Conservation (phyloP, 2,888 invertebrate species). For the Empis stercorea region DNA sequence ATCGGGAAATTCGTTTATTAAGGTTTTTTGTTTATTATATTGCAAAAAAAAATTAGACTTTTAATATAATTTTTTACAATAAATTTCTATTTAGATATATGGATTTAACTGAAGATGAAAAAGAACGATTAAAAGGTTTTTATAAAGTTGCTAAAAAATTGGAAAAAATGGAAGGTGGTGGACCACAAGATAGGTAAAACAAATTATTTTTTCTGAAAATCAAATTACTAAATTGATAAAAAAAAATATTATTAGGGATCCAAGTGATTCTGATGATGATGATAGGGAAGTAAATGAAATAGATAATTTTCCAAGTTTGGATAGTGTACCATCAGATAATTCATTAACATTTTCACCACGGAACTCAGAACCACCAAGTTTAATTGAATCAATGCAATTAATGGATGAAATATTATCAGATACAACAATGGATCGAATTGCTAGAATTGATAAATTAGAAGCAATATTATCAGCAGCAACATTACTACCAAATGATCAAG, state of each 20-base stretch:
- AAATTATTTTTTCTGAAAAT: not conserved
- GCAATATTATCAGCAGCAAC: slow-evolving; percentile 73
- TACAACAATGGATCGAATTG: slow-evolving; percentile 68
- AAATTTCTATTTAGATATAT: slow-evolving; percentile 49
- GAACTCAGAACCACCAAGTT: slow-evolving; percentile 64
- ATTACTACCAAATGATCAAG: slow-evolving; percentile 48
- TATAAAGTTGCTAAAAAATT: slow-evolving; percentile 86
- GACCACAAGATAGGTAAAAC: slow-evolving; percentile 47
- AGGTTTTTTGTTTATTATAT: slow-evolving; percentile 39
- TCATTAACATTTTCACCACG: slow-evolving; percentile 55
- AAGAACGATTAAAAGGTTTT: slow-evolving; percentile 79
- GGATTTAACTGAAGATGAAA: slow-evolving; percentile 83
- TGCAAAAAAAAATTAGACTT: too few species aligned
- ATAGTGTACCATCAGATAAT: slow-evolving; percentile 65
- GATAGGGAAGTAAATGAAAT: slow-evolving; percentile 60
- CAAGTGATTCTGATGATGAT: slow-evolving; percentile 60
- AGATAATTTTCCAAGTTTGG: slow-evolving; percentile 57
- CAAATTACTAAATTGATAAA: too few species aligned
- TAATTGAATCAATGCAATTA: slow-evolving; percentile 82
- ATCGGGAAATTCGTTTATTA: slow-evolving; percentile 77
- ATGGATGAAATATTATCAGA: slow-evolving; percentile 75
- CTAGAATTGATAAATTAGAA: slow-evolving; percentile 76
- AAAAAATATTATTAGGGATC: slow-evolving; percentile 39
- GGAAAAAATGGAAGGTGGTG: slow-evolving; percentile 73
- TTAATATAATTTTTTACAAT: too few species aligned